A percentile compares a stretch with the other conserved stretches of the same genome.
Conservation (phyloP, 2,888 invertebrate genomes). For the Heliconius erato region DNA sequence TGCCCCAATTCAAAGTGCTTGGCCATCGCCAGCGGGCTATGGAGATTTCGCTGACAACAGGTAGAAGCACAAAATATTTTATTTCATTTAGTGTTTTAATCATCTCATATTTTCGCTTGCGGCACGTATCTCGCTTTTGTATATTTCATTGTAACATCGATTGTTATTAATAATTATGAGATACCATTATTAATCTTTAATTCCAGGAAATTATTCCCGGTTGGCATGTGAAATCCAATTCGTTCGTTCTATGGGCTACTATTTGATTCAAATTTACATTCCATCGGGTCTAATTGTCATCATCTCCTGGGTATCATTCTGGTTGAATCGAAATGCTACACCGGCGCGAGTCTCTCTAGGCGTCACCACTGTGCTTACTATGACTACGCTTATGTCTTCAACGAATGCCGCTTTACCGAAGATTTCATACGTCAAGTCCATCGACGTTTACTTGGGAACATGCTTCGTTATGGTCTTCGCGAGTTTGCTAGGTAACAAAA, state of each 20-base stretch:
- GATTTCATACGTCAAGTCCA: constrained; percentile 99
- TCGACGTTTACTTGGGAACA: constrained; percentile 98
- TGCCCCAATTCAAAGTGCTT: constrained; percentile 99
- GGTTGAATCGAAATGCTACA: constrained; percentile 97
- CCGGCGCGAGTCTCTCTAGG: constrained; percentile 97
- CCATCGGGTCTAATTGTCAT: constrained; percentile 98
- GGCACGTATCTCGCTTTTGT: constrained; percentile 62
- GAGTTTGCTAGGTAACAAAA: constrained; percentile 93
- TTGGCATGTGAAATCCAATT: constrained; percentile 98
- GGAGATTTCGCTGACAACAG: constrained; percentile 98
- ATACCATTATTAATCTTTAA: constrained; percentile 58
- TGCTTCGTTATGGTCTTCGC: constrained; percentile 99
- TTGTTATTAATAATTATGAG: constrained; percentile 1
- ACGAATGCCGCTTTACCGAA: constrained; percentile 98
- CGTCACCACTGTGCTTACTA: constrained; percentile 98
- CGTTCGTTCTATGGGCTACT: constrained; percentile 99
- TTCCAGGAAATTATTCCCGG: constrained; percentile 96
- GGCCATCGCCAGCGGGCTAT: constrained; percentile 98
- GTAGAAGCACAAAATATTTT: constrained; percentile 88
- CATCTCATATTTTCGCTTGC: constrained; percentile 47
- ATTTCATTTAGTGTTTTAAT: constrained; percentile 46
- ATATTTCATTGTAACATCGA: constrained; percentile 32
- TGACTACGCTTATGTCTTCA: constrained; percentile 99
- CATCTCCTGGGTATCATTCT: constrained; percentile 98
- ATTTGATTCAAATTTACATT: constrained; percentile 99